These are phyloP conservation scores for Dolichotis patagonum DNA, from an alignment of 2,113 vertebrate genomes.

Conservation along the genomic window DNA sequence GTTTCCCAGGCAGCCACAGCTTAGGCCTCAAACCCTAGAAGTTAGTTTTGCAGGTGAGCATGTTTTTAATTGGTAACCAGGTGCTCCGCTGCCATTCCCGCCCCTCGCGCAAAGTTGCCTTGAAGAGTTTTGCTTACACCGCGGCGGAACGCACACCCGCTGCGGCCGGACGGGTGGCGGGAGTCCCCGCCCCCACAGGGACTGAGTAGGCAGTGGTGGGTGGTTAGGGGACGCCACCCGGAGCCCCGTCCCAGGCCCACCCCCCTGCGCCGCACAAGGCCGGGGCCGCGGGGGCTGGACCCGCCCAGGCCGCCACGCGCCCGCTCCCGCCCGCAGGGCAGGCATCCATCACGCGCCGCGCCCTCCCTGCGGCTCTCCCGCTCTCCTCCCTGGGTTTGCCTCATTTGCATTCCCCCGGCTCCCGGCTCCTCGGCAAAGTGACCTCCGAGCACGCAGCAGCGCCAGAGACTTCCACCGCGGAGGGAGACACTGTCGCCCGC, in stretches of 20 bases:
- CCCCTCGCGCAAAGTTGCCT: slow-evolving; percentile 43
- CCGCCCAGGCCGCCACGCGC: neutral
- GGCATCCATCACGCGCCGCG: slow-evolving; percentile 74
- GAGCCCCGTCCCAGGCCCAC: neutral
- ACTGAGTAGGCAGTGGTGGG: neutral
- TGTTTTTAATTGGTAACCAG: slow-evolving; percentile 31
- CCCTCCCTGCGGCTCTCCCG: slow-evolving; percentile 75
- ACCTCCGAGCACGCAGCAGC: slow-evolving; percentile 79
- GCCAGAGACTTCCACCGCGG: slow-evolving; percentile 77
- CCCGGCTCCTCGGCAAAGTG: slow-evolving; percentile 80
- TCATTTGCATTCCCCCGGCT: slow-evolving; percentile 84
- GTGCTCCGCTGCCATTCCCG: slow-evolving; percentile 17
- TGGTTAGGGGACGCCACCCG: neutral
- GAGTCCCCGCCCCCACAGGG: neutral
- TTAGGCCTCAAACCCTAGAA: neutral
- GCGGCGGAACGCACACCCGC: neutral
- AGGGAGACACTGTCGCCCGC: slow-evolving; percentile 63
- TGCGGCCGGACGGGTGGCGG: neutral
- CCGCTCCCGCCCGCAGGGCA: slow-evolving; percentile 62
- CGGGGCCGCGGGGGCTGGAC: neutral
- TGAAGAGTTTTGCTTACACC: slow-evolving; percentile 47
- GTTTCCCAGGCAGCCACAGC: neutral
- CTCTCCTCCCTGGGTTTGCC: slow-evolving; percentile 75
- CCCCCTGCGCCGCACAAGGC: neutral
- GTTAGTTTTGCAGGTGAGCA: neutral